Evolutionary conservation across 2,113 vertebrate genomes (phyloP), one percentile per base, ranked within the genome.

Genomic region (Mastomys natalensis): DNA sequence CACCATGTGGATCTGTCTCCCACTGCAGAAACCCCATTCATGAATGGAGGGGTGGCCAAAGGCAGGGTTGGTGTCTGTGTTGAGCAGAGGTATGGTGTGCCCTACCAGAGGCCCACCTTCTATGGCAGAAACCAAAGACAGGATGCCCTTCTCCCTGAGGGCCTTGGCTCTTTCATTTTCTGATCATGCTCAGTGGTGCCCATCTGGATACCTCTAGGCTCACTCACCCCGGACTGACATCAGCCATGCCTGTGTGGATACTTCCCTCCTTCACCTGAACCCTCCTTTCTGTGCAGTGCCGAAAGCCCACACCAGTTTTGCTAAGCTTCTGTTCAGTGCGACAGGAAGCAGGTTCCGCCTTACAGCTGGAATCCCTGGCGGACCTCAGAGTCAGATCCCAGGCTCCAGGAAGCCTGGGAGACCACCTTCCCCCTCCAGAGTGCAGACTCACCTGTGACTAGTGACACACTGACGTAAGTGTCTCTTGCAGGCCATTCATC

Each of bases 21-120:
- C 11, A 22, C 22, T 16, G 22, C 34, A 45, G 37, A 43, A 74
- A 9, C 24, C 11, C 45, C 12, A 1, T 16, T 51, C 6, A 11
- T 21, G 53, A 31, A 2, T 10, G 43, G 40, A 66, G 22, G 5
- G 6, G 34, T 1, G 37, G 34, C 64, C 24, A 1, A 0, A 24
- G 19, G 1, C 55, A 4, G 55, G 6, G 3, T 15, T 4, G 3
- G 37, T 24, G 0, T 21, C 34, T 4, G 17, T 5, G 0, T 5
- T 31, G 37, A 2, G 3, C 40, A 4, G 13, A 26, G 22, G 0
- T 7, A 29, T 17, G 7, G 0, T 4, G 0, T 10, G 0, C 31
- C 68, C 76, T 29, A 26, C 62, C 85, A 40, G 40, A 73, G 86
- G 68, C 66, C 48, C 48, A 29, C 37, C 66, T 34, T 70, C 64